phyloP scores from a whole-genome alignment of 2,888 invertebrate genomes.

The Polymixis flavicincta region DNA sequence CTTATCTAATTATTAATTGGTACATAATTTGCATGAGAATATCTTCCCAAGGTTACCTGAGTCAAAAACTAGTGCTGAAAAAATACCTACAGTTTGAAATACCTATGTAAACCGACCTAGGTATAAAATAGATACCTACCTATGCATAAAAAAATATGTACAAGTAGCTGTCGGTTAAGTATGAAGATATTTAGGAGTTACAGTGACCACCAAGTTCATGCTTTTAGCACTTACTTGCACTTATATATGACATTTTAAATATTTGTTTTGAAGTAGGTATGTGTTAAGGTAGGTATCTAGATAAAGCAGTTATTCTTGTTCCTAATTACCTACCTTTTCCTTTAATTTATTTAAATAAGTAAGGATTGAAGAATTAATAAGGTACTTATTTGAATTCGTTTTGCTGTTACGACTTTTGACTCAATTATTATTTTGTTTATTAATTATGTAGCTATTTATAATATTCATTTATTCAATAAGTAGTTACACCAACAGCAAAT shows the following conservation, averaged over 20 bases:
- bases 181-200: background rate
- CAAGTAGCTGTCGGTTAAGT: background rate
- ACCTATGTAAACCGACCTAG: background rate
- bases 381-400: background rate
- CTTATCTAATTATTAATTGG: background rate
- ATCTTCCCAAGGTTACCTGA: background rate
- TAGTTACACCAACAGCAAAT: background rate
- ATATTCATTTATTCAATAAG: background rate
- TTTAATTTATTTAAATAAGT: background rate
- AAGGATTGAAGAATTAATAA: background rate
- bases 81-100: background rate
- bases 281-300: background rate
- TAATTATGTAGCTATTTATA: background rate
- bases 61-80: background rate
- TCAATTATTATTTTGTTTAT: conserved; percentile 6
- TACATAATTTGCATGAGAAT: background rate
- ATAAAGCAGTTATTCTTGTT: too few species aligned
- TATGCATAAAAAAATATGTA: background rate
- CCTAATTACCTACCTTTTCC: background rate
- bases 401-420: background rate
- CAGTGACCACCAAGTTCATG: background rate
- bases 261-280: background rate
- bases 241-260: background rate
- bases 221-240: background rate
- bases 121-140: background rate